Conservation (phyloP, 2,888 invertebrate genomes). For the Idaea aversata region DNA sequence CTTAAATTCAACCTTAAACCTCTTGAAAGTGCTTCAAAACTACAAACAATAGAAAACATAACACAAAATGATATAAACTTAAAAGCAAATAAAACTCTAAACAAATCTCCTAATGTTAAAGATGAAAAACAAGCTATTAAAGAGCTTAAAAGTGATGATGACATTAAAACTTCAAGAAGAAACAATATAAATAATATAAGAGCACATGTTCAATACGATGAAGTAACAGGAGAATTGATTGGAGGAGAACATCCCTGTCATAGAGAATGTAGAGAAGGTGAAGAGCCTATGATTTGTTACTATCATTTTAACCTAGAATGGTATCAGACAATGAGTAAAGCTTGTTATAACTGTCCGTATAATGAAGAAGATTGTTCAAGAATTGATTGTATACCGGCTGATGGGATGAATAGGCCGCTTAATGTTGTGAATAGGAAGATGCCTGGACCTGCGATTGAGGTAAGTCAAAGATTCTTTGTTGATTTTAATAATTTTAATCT, state of each 20-base stretch:
- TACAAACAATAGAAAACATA: slow-evolving; percentile 46
- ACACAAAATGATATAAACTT: slow-evolving; percentile 47
- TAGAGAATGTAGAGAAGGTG: slow-evolving; percentile 82
- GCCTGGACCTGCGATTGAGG: slow-evolving; percentile 93
- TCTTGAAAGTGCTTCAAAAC: slow-evolving; percentile 65
- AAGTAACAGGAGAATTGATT: slow-evolving; percentile 67
- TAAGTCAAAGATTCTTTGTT: slow-evolving; percentile 44
- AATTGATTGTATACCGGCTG: slow-evolving; percentile 90
- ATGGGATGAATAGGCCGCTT: slow-evolving; percentile 88
- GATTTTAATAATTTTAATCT: too few species aligned
- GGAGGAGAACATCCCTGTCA: slow-evolving; percentile 81
- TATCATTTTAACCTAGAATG: slow-evolving; percentile 89
- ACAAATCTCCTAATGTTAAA: slow-evolving; percentile 12
- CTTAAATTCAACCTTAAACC: slow-evolving; percentile 32
- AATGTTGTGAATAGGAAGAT: slow-evolving; percentile 91
- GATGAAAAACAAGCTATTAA: slow-evolving; percentile 38
- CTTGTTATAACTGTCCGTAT: slow-evolving; percentile 90
- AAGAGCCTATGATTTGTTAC: slow-evolving; percentile 84
- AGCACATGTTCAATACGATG: slow-evolving; percentile 64
- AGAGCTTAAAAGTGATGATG: slow-evolving; percentile 37
- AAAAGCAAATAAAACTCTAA: slow-evolving; percentile 35
- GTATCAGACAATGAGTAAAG: slow-evolving; percentile 93
- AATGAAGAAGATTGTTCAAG: slow-evolving; percentile 87
- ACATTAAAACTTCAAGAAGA: slow-evolving; percentile 33
- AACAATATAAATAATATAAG: slow-evolving; percentile 52